Base-by-base conservation (phyloP, 1,140 invertebrate species). In the Phthorimaea operculella region DNA sequence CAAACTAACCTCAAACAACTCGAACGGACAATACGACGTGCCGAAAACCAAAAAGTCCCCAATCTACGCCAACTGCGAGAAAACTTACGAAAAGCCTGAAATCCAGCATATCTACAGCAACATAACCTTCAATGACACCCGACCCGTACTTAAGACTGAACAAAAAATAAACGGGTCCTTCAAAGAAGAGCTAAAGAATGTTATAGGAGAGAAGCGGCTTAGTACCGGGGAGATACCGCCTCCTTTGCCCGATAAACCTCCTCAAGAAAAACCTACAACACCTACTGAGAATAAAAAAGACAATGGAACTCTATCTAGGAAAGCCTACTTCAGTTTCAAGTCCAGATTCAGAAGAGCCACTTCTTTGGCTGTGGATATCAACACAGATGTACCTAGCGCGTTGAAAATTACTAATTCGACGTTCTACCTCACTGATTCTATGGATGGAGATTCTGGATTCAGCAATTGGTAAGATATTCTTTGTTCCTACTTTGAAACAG, bases 391-490 rank as follows among this genome's bases (percentile, higher is more conserved):
- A 52, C 87, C 68, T 12, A 78, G 72, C 60, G 78, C 70, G 58
- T 71, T 73, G 63, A 88, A 79, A 76, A 82, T 80, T 60, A 87
- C 87, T 0, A 89, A 89, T 39, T 90, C 89, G 45, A 90, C 89
- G 1, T 91, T 91, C 69, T 91, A 91, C 69, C 72, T 90, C 50
- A 89, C 89, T 51, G 88, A 90, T 52, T 86, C 86, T 1, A 88
- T 89, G 57, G 87, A 90, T 66, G 76, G 88, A 2, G 88, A 89
- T 63, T 88, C 86, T 1, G 87, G 87, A 18, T 87, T 88, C 59
- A 87, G 85, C 54, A 82, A 84, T 52, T 85, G 74, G 80, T 79
- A 60, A 69, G 83, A 68, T 12, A 28, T 21, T 45, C 63, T 5
- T 33, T 58, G 14, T 39, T 2, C 36, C 3, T 39, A 28, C 2